Conservation (phyloP, 2,113 vertebrate genomes). For the Ia io region DNA sequence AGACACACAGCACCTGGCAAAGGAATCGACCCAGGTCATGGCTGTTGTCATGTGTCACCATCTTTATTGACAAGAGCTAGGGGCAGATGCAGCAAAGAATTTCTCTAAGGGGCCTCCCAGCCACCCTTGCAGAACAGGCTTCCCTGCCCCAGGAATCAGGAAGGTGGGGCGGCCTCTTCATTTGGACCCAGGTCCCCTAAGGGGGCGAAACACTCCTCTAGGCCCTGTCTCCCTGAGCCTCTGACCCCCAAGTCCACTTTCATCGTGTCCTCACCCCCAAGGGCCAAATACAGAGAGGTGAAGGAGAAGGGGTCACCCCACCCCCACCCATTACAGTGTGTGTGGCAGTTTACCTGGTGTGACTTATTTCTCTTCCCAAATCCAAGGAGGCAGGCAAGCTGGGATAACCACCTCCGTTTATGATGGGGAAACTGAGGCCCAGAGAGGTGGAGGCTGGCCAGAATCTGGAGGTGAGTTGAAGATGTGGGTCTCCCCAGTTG, state of each 20-base stretch:
- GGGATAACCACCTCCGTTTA: neutral
- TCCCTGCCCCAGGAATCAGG: neutral
- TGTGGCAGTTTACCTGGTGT: too few species aligned
- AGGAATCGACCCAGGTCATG: neutral
- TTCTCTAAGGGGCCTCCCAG: neutral
- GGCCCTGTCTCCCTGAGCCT: neutral
- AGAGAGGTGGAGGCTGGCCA: neutral
- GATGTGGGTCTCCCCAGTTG: neutral
- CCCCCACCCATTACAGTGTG: neutral
- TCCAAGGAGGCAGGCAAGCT: neutral
- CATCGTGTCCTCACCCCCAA: neutral
- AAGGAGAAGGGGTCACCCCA: neutral
- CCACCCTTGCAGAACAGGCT: neutral
- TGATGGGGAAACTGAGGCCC: neutral
- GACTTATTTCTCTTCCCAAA: neutral
- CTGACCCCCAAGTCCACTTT: neutral
- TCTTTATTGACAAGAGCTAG: conserved; percentile 50
- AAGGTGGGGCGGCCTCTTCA: neutral
- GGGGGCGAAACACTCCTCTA: neutral
- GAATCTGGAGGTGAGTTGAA: neutral
- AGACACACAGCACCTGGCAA: neutral
- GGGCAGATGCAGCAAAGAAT: neutral
- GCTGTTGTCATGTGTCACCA: neutral
- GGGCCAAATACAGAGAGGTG: neutral
- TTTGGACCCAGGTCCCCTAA: neutral